phyloP scores from a whole-genome alignment of 2,113 vertebrate species.

The Etia nguti region DNA sequence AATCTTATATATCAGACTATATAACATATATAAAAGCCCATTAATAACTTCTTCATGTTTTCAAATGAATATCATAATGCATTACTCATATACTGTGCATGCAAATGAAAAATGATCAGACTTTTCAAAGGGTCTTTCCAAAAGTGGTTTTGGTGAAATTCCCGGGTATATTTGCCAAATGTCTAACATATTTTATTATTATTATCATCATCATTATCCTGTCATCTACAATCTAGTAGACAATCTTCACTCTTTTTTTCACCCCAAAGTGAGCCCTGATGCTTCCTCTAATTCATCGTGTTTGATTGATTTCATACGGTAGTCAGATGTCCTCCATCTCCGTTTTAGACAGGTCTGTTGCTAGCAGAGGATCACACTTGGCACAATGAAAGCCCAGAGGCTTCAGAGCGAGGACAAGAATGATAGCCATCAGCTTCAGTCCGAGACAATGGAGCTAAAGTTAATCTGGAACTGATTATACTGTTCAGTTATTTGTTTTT shows the following conservation, averaged over 20 bases:
- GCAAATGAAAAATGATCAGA: not conserved
- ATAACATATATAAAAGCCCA: not conserved
- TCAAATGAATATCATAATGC: not conserved
- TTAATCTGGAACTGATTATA: not conserved
- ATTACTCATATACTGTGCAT: not conserved
- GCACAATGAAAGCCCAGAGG: not conserved
- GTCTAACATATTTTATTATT: not conserved
- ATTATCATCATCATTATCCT: not conserved
- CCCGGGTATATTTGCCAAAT: not conserved
- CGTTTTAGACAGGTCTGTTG: not conserved
- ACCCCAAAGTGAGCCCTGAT: not conserved
- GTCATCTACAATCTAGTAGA: not conserved
- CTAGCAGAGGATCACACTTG: not conserved
- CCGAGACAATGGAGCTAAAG: not conserved
- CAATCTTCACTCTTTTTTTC: not conserved
- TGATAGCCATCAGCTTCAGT: not conserved
- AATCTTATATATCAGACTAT: not conserved
- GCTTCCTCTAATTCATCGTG: not conserved
- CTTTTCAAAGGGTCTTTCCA: not conserved
- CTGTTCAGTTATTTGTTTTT: not conserved
- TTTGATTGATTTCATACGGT: not conserved
- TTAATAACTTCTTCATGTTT: not conserved
- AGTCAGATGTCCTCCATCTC: not conserved
- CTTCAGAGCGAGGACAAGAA: not conserved
- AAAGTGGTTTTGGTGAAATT: not conserved